Evolutionary conservation across 2,888 invertebrate genomes (phyloP), one percentile per base, ranked within the genome.

Genomic region (Euproctis similis): DNA sequence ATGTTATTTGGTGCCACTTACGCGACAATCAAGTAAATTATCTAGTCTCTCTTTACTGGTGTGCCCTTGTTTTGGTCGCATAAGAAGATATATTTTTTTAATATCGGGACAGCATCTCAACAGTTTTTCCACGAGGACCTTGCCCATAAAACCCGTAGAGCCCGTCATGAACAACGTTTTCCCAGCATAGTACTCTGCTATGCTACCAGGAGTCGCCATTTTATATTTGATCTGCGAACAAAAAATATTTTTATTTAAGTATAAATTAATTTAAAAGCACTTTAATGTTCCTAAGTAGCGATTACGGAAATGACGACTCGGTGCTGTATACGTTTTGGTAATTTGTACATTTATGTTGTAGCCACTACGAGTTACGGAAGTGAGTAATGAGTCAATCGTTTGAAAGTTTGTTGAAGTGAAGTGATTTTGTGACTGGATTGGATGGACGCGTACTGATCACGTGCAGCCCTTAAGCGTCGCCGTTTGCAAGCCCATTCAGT

Each of bases 141-240:
- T 97, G 22, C 98, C 98, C 80, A 98, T 87, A 73, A 98, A 98
- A 1, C 98, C 98, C 0, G 96, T 96, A 8, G 93, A 95, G 9
- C 98, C 98, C 0, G 97, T 96, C 30, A 97, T 87, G 40, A 97
- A 86, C 21, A 76, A 22, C 87, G 67, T 78, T 49, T 72, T 64
- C 0, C 81, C 87, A 1, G 61, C 53, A 60, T 88, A 87, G 8
- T 81, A 76, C 6, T 78, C 85, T 1, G 87, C 85, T 24, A 91
- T 75, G 26, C 91, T 78, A 56, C 91, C 90, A 1, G 89, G 87
- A 27, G 87, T 46, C 0, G 73, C 56, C 1, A n/a, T n/a, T n/a
- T n/a, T n/a, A n/a, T n/a, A n/a, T n/a, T n/a, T n/a, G n/a, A n/a
- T n/a, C n/a, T n/a, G n/a, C n/a, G n/a, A n/a, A n/a, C n/a, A n/a